Evolutionary conservation across 2,888 invertebrate species (phyloP), one percentile per base, ranked within the genome.

Genomic region (Idaea aversata): DNA sequence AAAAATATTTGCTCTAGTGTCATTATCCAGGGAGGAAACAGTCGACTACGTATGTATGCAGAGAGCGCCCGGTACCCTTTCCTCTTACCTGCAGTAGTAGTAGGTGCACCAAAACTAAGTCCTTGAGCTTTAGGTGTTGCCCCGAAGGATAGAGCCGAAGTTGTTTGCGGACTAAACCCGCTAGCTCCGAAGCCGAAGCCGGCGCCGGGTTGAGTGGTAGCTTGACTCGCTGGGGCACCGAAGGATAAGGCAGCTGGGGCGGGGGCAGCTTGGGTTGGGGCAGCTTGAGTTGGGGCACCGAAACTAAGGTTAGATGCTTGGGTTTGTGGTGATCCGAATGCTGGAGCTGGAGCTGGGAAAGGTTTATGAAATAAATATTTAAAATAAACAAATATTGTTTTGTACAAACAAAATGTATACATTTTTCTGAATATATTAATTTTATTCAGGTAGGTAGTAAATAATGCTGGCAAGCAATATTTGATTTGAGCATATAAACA

Each of bases 121-220:
- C 61, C 64, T 16, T 16, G 15, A 16, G 58, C n/a, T 6, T 59
- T 59, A 5, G 15, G 47, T 47, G 47, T 47, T 13, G 47, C 10
- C 7, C 47, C 47, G 13, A 47, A 47, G 0, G 47, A 47, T 61
- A 38, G 74, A 70, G n/a, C 69, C 65, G 6, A 69, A 58, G 15
- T 65, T 15, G 65, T 66, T 63, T 64, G 72, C 36, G 47, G 66
- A 65, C 34, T 66, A 47, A 47, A 73, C 62, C 7, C 75, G 66
- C 47, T 47, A 4, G 72, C 63, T 4, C 75, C 75, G 59, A 82
- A 80, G 66, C 61, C 69, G n/a, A 78, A 70, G 5, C 71, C 72
- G 2, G 75, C 68, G 25, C 25, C 25, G 25, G 25, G n/a, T 75
- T 35, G 15, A 65, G 34, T 72, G 67, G 65, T 66, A 63, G 6